Percentiles rank a stretch among this genome's conserved stretches.
Conservation (phyloP, 2,113 vertebrate species). For the Antennarius striatus region DNA sequence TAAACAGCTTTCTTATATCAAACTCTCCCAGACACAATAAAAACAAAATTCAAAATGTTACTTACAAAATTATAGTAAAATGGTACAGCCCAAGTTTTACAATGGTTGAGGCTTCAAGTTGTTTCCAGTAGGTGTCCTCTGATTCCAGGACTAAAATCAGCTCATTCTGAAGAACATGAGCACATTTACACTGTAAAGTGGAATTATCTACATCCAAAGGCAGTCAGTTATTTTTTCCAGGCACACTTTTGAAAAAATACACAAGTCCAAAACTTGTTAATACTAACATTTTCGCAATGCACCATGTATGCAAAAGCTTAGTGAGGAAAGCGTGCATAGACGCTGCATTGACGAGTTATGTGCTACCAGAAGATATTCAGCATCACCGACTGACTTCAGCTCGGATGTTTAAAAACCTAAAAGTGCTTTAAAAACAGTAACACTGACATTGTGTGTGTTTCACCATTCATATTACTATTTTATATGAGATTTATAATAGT, state of each 20-base stretch:
- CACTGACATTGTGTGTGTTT: constrained; percentile 2
- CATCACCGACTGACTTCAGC: background rate
- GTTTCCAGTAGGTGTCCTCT: background rate
- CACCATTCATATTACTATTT: background rate
- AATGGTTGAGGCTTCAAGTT: background rate
- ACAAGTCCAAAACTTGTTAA: background rate
- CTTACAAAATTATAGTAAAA: constrained; percentile 2
- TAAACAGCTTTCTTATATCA: constrained; percentile 14
- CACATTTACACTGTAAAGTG: background rate
- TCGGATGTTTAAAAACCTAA: constrained; percentile 5
- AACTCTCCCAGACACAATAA: constrained; percentile 10
- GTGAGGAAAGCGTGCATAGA: background rate
- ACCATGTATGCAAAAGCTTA: no score
- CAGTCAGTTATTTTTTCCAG: background rate
- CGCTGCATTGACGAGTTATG: background rate
- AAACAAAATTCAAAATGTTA: constrained; percentile 22
- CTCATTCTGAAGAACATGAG: background rate
- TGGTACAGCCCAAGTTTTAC: background rate
- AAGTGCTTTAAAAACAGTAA: constrained; percentile 28
- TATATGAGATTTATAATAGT: no score
- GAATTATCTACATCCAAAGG: background rate
- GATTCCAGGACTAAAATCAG: background rate
- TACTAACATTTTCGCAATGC: no score
- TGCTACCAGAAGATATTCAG: background rate
- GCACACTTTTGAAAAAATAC: background rate